phyloP scores from a whole-genome alignment of 2,797 vertebrate species.

The Channallabes apus region DNA sequence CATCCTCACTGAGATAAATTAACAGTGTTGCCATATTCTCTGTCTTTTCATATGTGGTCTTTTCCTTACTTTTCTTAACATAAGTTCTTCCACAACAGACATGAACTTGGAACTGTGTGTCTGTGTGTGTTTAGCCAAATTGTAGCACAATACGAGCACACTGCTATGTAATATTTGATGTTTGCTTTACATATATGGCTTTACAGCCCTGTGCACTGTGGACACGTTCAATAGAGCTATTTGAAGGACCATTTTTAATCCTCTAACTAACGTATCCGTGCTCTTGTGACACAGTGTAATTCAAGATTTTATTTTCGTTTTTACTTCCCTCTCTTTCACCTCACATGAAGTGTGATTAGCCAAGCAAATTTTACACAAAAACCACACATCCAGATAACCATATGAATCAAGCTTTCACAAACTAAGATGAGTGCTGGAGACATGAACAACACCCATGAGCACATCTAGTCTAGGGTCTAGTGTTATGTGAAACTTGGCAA shows the following conservation, averaged over 20 bases:
- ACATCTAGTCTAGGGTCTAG: too few species aligned
- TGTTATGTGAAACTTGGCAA: neutral
- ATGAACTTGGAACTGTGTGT: neutral
- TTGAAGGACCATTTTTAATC: neutral
- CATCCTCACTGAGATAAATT: neutral
- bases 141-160: neutral
- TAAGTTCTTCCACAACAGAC: neutral
- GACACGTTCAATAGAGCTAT: neutral
- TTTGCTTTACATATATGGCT: neutral
- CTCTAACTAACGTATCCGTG: neutral
- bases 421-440: neutral
- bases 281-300: neutral
- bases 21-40: neutral
- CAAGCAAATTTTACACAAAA: neutral
- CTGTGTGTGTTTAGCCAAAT: neutral
- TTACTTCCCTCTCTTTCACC: neutral
- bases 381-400: neutral
- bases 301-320: neutral
- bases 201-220: neutral
- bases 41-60: neutral
- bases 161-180: neutral
- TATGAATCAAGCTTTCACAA: neutral
- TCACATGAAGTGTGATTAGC: neutral
- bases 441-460: neutral
- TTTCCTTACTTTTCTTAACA: neutral